Evolutionary conservation across 2,888 invertebrate genomes (phyloP).

Genomic region (Desoria tigrina): DNA sequence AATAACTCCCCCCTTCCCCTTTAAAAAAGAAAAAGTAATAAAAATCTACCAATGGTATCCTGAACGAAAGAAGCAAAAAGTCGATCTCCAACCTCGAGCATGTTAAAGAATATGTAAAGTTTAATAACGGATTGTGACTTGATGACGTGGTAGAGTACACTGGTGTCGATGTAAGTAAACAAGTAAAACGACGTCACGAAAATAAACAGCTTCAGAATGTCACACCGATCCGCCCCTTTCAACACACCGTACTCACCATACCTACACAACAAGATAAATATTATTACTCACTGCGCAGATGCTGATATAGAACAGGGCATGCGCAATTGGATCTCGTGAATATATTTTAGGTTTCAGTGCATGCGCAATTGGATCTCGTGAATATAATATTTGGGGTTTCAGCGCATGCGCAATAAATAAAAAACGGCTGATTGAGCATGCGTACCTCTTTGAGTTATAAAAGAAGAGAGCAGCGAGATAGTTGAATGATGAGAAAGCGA

Average conservation of each 20-base stretch:
- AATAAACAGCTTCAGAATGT: slow-evolving; percentile 88
- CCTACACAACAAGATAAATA: too few species aligned
- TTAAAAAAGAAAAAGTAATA: too few species aligned
- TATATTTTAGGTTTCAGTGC: too few species aligned
- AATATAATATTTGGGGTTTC: too few species aligned
- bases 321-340: too few species aligned
- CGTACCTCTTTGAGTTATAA: too few species aligned
- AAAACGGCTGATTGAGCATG: too few species aligned
- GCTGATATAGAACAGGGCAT: too few species aligned
- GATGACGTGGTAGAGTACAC: slow-evolving; percentile 95
- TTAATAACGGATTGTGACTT: slow-evolving; percentile 99
- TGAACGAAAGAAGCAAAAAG: slow-evolving; percentile 95
- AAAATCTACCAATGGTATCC: slow-evolving; percentile 71
- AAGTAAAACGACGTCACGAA: slow-evolving; percentile 77
- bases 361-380: too few species aligned
- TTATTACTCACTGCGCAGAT: too few species aligned
- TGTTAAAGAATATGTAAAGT: slow-evolving; percentile 98
- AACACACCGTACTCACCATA: slow-evolving; percentile 58
- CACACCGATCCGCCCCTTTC: slow-evolving; percentile 91
- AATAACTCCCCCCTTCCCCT: too few species aligned
- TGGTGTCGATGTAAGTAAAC: slow-evolving; percentile 92
- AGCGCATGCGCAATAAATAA: too few species aligned
- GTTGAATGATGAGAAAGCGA: slow-evolving; percentile 75
- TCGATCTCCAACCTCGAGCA: slow-evolving; percentile 93
- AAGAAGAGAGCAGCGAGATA: slow-evolving; percentile 63